A percentile compares a stretch with the other conserved stretches of the same genome.
phyloP scores from a whole-genome alignment of 2,797 vertebrate species.

The Falco peregrinus region DNA sequence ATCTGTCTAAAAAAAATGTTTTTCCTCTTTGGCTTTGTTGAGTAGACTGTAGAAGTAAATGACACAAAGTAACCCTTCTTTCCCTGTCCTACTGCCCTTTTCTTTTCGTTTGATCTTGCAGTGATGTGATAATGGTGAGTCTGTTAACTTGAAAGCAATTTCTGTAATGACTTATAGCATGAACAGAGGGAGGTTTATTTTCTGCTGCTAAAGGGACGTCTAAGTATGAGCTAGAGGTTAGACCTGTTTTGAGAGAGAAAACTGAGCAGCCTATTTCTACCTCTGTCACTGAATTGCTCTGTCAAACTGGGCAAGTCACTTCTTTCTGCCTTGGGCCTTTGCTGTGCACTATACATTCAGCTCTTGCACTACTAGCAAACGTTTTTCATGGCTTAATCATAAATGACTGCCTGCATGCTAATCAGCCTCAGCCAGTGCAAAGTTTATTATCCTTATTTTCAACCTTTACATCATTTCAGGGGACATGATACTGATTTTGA shows the following conservation, averaged over 20 bases:
- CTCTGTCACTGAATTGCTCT: not conserved
- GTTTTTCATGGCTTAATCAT: constrained; percentile 26
- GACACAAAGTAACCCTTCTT: constrained; percentile 45
- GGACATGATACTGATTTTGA: not conserved
- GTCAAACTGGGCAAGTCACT: not conserved
- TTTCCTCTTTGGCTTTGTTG: constrained; percentile 46
- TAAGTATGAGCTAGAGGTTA: constrained; percentile 52
- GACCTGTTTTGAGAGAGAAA: not conserved
- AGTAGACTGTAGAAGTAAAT: constrained; percentile 20
- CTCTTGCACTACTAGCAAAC: not conserved
- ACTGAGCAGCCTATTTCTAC: constrained; percentile 10
- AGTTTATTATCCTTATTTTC: constrained; percentile 37
- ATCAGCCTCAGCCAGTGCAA: constrained; percentile 37
- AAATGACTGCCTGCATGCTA: constrained; percentile 7
- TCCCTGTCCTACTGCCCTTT: constrained; percentile 23
- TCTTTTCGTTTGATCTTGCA: constrained; percentile 51
- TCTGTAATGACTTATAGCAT: constrained; percentile 11
- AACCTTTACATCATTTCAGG: constrained; percentile 16
- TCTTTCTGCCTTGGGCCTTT: not conserved
- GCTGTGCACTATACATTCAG: not conserved
- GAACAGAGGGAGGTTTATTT: constrained; percentile 41
- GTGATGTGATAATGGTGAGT: constrained; percentile 32
- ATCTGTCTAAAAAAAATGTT: constrained; percentile 30
- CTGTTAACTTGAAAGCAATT: constrained; percentile 57
- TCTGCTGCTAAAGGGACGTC: constrained; percentile 24